A percentile compares a stretch with the other conserved stretches of the same genome.
Evolutionary conservation across 1,140 invertebrate genomes (phyloP).

Genomic region (Rhizoglyphus robini): DNA sequence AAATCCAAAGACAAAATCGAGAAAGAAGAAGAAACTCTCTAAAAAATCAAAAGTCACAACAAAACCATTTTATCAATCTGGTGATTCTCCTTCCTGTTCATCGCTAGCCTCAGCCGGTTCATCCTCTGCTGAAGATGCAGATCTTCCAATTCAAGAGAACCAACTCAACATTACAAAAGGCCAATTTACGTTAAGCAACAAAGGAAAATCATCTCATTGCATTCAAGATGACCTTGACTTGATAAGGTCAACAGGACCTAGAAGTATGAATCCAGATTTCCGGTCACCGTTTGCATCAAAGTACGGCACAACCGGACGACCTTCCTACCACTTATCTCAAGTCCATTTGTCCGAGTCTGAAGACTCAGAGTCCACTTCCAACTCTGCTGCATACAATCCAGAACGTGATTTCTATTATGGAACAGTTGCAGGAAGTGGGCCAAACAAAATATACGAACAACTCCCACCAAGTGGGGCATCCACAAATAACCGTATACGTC

Average conservation of each 20-base stretch:
- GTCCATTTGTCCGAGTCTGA: background rate
- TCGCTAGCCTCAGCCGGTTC: background rate
- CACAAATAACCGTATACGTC: background rate
- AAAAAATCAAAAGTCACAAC: background rate
- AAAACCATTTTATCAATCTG: background rate
- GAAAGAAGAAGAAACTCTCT: background rate
- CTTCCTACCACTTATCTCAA: background rate
- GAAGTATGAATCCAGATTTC: background rate
- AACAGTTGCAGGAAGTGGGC: background rate
- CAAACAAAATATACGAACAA: background rate
- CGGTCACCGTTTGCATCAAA: background rate
- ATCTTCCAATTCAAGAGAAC: too few species aligned
- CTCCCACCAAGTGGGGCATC: background rate
- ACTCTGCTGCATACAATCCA: conserved; percentile 1
- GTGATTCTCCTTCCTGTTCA: background rate
- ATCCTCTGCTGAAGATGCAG: background rate
- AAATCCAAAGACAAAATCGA: background rate
- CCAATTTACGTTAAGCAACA: too few species aligned
- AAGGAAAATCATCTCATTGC: background rate
- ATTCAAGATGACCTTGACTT: background rate
- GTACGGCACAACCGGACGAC: background rate
- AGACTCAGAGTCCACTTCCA: background rate
- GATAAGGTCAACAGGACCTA: background rate
- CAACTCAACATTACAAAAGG: too few species aligned
- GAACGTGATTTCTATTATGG: conserved; percentile 1